phyloP scores from a whole-genome alignment of 1,140 invertebrate genomes.

The Leptinotarsa undecemlineata region DNA sequence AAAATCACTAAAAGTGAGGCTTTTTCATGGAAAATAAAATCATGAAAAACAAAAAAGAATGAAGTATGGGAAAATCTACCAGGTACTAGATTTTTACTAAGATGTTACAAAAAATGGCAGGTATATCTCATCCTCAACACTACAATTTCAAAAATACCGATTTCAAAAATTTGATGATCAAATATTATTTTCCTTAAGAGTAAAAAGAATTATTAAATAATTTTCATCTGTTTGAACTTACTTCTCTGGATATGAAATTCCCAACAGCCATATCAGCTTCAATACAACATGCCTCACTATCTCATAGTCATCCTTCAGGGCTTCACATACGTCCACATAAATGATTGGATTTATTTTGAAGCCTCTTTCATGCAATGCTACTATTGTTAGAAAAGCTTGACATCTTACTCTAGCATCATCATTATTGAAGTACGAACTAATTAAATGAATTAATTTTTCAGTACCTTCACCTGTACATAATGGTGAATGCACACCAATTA shows the following conservation, averaged over 20 bases:
- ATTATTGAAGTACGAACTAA: slow-evolving; percentile 80
- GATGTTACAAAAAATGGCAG: too few species aligned
- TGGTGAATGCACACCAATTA: slow-evolving; percentile 69
- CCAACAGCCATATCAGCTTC: slow-evolving; percentile 82
- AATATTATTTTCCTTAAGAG: too few species aligned
- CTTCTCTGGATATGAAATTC: slow-evolving; percentile 86
- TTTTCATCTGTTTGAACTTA: slow-evolving; percentile 54
- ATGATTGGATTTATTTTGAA: slow-evolving; percentile 75
- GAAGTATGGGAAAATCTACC: too few species aligned
- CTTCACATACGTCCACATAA: slow-evolving; percentile 80
- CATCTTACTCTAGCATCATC: slow-evolving; percentile 89
- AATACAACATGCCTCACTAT: slow-evolving; percentile 85
- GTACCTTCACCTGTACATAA: slow-evolving; percentile 59
- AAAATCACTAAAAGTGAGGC: too few species aligned
- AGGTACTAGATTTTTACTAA: too few species aligned
- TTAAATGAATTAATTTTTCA: slow-evolving; percentile 66
- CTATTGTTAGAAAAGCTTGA: slow-evolving; percentile 83
- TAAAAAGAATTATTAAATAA: too few species aligned
- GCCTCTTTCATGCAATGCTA: slow-evolving; percentile 79
- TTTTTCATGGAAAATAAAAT: too few species aligned
- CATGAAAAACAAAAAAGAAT: too few species aligned
- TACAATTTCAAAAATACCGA: too few species aligned
- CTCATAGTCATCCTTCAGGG: slow-evolving; percentile 92
- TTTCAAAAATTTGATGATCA: too few species aligned
- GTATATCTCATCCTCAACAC: too few species aligned